Evolutionary conservation across 2,888 invertebrate genomes (phyloP).

Genomic region (Ornithoptera alexandrae): DNA sequence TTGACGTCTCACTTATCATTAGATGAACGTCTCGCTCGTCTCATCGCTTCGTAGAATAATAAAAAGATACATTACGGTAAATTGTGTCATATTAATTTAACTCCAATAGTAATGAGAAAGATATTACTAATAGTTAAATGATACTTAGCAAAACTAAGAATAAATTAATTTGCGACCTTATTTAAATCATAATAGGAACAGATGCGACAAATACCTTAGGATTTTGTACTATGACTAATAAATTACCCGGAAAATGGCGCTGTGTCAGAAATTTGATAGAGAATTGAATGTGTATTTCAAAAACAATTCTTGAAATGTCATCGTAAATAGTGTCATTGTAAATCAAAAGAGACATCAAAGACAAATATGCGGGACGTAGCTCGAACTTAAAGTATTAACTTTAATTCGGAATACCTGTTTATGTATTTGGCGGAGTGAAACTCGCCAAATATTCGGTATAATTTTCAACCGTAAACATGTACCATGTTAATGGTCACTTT

Average conservation of each 20-base stretch:
- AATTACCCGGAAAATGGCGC: conserved; percentile 20
- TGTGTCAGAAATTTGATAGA: conserved; percentile 26
- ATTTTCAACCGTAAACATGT: conserved; percentile 35
- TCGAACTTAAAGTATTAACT: conserved; percentile 38
- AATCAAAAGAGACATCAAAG: conserved; percentile 29
- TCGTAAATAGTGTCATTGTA: conserved; percentile 25
- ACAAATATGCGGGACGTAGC: conserved; percentile 36
- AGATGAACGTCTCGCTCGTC: too few relatives aligned
- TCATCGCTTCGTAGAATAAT: too few relatives aligned
- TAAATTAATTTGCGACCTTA: background rate
- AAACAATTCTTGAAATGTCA: conserved; percentile 32
- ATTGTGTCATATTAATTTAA: background rate
- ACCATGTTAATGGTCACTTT: conserved; percentile 20
- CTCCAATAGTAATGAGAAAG: background rate
- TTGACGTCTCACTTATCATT: too few relatives aligned
- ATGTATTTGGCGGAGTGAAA: conserved; percentile 48
- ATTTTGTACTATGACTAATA: conserved; percentile 12
- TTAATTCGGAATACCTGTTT: conserved; percentile 54
- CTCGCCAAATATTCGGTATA: conserved; percentile 57
- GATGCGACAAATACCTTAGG: conserved; percentile 8
- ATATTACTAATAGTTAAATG: background rate
- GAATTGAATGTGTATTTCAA: conserved; percentile 20
- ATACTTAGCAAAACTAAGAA: background rate
- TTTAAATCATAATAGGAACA: conserved; percentile 6
- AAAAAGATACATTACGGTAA: background rate